Evolutionary conservation across 2,113 vertebrate genomes (phyloP).

Genomic region (Odobenus rosmarus): DNA sequence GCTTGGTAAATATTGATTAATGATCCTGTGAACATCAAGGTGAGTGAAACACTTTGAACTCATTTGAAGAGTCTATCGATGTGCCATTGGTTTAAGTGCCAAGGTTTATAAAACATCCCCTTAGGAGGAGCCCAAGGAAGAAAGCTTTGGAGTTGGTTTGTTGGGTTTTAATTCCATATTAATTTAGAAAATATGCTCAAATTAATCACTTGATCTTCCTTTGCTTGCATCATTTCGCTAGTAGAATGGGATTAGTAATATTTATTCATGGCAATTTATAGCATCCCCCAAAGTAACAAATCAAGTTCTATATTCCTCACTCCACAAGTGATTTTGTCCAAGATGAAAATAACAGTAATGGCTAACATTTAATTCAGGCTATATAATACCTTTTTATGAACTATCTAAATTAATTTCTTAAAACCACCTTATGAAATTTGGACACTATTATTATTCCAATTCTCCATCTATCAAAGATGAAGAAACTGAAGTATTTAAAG

Average conservation of each 20-base stretch:
- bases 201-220: constrained; percentile 39
- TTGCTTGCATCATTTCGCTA: constrained; percentile 51
- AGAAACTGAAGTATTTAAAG: background rate
- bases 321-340: background rate
- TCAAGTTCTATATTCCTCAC: background rate
- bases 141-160: background rate
- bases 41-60: background rate
- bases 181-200: constrained; percentile 3
- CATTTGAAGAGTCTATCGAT: background rate
- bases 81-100: background rate
- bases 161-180: constrained; percentile 18
- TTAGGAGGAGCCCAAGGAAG: background rate
- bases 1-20: background rate
- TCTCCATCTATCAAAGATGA: background rate
- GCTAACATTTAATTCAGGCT: background rate
- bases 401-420: constrained; percentile 28
- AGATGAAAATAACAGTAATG: background rate
- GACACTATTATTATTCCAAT: background rate
- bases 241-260: constrained; percentile 31
- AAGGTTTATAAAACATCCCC: background rate
- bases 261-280: constrained; percentile 28
- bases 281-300: constrained; percentile 18
- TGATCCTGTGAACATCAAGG: background rate
- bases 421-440: background rate
- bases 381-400: background rate